Percentiles rank a stretch among this genome's conserved stretches.
Conservation (phyloP, 2,797 vertebrate genomes). For the Siniperca undulata region DNA sequence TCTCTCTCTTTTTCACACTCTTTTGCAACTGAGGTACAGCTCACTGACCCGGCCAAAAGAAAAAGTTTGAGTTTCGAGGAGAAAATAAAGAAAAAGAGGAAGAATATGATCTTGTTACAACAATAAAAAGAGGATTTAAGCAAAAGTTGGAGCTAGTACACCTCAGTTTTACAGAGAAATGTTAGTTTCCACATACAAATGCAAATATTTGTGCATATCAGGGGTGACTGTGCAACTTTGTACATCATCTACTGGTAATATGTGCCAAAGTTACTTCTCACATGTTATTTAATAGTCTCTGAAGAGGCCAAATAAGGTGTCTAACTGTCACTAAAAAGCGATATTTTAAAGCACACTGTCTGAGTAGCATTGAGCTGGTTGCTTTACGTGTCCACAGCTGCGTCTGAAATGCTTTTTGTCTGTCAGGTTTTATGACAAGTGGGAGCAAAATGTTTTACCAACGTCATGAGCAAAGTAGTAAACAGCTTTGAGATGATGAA, state of each 20-base stretch:
- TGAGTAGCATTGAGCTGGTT: background rate
- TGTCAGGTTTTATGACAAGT: conserved; percentile 12
- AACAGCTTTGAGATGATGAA: conserved; percentile 46
- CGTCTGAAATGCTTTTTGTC: background rate
- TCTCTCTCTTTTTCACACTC: background rate
- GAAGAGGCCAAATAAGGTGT: no score
- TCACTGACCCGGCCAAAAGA: background rate
- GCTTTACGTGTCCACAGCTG: background rate
- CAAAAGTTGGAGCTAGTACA: background rate
- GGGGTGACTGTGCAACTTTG: background rate
- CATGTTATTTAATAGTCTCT: background rate
- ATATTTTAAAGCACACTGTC: background rate
- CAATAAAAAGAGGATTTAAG: background rate
- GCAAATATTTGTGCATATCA: background rate
- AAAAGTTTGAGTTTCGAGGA: background rate
- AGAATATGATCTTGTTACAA: background rate
- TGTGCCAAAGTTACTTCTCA: background rate
- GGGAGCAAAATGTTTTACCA: conserved; percentile 7
- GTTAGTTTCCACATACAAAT: background rate
- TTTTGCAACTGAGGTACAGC: background rate
- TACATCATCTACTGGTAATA: background rate
- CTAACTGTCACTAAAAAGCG: background rate
- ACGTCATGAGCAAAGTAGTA: background rate
- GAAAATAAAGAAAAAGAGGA: background rate
- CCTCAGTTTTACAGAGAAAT: background rate